Evolutionary conservation across 1,140 invertebrate species (phyloP).

Genomic region (Venustaconcha ellipsiformis): DNA sequence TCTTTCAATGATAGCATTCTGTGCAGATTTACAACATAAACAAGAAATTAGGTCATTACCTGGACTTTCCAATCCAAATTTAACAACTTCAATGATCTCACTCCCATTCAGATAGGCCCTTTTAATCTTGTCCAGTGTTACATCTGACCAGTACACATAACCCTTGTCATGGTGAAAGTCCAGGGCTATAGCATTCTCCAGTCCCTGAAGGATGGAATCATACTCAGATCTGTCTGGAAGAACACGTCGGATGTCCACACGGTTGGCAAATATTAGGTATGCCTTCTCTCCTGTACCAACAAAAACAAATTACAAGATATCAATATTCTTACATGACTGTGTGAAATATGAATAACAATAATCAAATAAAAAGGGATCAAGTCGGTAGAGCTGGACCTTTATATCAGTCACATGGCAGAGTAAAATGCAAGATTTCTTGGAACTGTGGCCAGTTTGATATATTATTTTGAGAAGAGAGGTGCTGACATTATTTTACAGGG

Average conservation of each 20-base stretch:
- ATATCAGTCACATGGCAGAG: too few relatives aligned
- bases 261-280: slow-evolving; percentile 67
- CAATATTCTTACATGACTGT: too few relatives aligned
- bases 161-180: slow-evolving; percentile 82
- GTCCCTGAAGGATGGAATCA: slow-evolving; percentile 62
- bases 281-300: slow-evolving; percentile 58
- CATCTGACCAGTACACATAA: slow-evolving; percentile 97
- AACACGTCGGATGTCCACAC: slow-evolving; percentile 64
- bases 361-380: too few relatives aligned
- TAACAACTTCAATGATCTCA: slow-evolving; percentile 63
- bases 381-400: too few relatives aligned
- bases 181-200: slow-evolving; percentile 71
- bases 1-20: too few relatives aligned
- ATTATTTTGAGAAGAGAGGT: too few relatives aligned
- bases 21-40: too few relatives aligned
- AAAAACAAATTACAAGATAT: too few relatives aligned
- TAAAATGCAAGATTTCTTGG: too few relatives aligned
- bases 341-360: too few relatives aligned
- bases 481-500: too few relatives aligned
- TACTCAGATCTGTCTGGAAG: slow-evolving; percentile 61
- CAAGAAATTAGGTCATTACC: slow-evolving; percentile 49
- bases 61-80: slow-evolving; percentile 66
- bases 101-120: slow-evolving; percentile 83
- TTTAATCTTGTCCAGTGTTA: slow-evolving; percentile 91
- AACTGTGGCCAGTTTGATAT: too few relatives aligned